Percentiles rank a stretch among this genome's conserved stretches.
These are phyloP conservation scores for Sesamia inferens DNA, from an alignment of 2,888 invertebrate genomes.

Conservation along the genomic window DNA sequence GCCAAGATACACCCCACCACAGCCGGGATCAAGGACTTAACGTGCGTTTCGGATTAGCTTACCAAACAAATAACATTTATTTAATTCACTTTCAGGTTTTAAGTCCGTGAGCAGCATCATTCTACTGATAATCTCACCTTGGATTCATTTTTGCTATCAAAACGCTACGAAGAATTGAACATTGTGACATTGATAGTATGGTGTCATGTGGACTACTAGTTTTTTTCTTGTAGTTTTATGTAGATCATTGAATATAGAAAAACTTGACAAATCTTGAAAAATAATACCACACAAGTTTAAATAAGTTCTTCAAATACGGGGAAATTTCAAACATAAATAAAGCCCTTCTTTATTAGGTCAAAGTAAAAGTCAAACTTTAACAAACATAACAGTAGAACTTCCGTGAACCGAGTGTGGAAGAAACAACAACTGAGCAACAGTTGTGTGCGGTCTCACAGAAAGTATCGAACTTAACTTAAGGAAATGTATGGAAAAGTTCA, in stretches of 20 bases:
- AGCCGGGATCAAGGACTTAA: too few relatives aligned
- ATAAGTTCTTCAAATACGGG: not conserved
- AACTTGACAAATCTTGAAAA: not conserved
- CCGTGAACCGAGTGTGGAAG: slow-evolving; percentile 7
- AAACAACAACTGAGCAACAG: slow-evolving; percentile 38
- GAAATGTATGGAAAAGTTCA: slow-evolving; percentile 3
- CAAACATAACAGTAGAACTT: slow-evolving; percentile 37
- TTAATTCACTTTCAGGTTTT: not conserved
- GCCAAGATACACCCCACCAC: too few relatives aligned
- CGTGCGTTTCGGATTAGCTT: too few relatives aligned
- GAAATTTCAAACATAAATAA: not conserved
- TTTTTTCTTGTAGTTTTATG: not conserved
- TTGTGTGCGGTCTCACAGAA: slow-evolving; percentile 42
- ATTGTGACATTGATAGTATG: not conserved
- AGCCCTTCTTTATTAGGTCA: slow-evolving; percentile 10
- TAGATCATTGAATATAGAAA: not conserved
- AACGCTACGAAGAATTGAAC: not conserved
- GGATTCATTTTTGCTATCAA: not conserved
- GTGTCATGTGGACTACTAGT: too few relatives aligned
- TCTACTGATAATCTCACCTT: not conserved
- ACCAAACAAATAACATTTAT: not conserved
- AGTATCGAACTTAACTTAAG: slow-evolving; percentile 31
- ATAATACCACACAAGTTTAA: not conserved
- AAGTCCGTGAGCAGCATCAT: not conserved
- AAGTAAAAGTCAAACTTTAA: slow-evolving; percentile 25